A percentile compares a stretch with the other conserved stretches of the same genome.
Conservation (phyloP, 2,113 vertebrate species). For the Sylvietta virens region DNA sequence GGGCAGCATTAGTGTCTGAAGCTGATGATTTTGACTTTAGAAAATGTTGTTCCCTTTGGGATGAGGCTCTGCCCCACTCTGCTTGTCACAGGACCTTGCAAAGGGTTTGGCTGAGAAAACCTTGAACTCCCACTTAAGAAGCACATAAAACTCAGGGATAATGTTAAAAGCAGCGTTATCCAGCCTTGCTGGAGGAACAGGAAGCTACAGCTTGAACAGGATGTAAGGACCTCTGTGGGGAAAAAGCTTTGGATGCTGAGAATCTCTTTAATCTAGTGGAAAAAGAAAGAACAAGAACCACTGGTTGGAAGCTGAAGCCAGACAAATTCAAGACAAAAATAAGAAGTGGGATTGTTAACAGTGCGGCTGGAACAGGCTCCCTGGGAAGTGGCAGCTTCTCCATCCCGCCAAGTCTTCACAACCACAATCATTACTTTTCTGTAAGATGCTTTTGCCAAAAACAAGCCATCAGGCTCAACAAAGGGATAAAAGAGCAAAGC, state of each 20-base stretch:
- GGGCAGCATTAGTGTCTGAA: not conserved
- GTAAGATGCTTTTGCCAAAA: not conserved
- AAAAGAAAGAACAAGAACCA: conserved; percentile 40
- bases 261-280: conserved; percentile 44
- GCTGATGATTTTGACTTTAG: not conserved
- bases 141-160: not conserved
- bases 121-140: not conserved
- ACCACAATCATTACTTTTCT: conserved; percentile 2
- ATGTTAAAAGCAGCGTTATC: conserved; percentile 13
- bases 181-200: not conserved
- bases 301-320: conserved; percentile 23
- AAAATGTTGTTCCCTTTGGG: not conserved
- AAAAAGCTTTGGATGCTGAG: conserved; percentile 25
- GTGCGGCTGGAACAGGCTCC: not conserved
- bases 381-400: not conserved
- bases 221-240: not conserved
- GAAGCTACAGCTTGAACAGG: conserved; percentile 28
- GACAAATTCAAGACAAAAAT: conserved; percentile 15
- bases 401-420: not conserved
- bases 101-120: not conserved
- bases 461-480: not conserved
- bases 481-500: not conserved
- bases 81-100: not conserved
- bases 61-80: not conserved
- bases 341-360: not conserved